A percentile compares a stretch with the other conserved stretches of the same genome.
These are phyloP conservation scores for Oligia fasciuncula DNA, from an alignment of 2,888 invertebrate genomes.

Conservation along the genomic window DNA sequence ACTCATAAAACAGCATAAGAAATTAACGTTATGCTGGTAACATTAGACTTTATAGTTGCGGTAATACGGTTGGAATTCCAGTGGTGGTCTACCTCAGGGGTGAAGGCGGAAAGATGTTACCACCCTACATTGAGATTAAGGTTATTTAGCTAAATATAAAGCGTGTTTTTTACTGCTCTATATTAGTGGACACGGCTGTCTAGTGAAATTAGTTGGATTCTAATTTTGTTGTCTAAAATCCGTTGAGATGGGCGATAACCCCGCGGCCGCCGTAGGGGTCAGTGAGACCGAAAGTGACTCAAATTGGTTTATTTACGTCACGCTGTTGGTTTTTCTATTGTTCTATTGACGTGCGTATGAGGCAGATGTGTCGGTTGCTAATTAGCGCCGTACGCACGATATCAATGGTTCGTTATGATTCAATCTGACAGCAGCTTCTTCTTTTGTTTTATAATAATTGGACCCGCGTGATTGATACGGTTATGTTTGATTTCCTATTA, in stretches of 20 bases:
- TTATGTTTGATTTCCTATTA: constrained; percentile 1
- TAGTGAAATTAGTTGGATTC: constrained; percentile 80
- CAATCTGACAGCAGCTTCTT: constrained; percentile 42
- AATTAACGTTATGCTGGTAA: neutral
- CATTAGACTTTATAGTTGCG: constrained; percentile 5
- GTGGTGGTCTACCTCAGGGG: constrained; percentile 32
- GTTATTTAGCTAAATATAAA: constrained; percentile 86
- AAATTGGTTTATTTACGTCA: constrained; percentile 66
- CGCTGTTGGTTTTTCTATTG: constrained; percentile 67
- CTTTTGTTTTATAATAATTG: constrained; percentile 46
- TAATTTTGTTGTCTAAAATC: constrained; percentile 69
- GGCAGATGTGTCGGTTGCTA: constrained; percentile 52
- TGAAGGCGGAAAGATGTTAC: constrained; percentile 82
- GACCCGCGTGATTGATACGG: constrained; percentile 29
- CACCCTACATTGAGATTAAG: constrained; percentile 85
- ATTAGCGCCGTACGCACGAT: constrained; percentile 45
- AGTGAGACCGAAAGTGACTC: constrained; percentile 53
- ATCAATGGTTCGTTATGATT: constrained; percentile 54
- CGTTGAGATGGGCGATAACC: constrained; percentile 67
- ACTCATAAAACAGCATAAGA: constrained; percentile 60
- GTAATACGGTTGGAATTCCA: constrained; percentile 21
- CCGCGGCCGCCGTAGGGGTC: constrained; percentile 56
- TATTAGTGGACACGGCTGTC: constrained; percentile 89
- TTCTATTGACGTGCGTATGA: constrained; percentile 55
- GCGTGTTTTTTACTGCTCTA: constrained; percentile 81